Base-by-base conservation (phyloP, 2,797 vertebrate genomes). In the Brachyalestes nurse region DNA sequence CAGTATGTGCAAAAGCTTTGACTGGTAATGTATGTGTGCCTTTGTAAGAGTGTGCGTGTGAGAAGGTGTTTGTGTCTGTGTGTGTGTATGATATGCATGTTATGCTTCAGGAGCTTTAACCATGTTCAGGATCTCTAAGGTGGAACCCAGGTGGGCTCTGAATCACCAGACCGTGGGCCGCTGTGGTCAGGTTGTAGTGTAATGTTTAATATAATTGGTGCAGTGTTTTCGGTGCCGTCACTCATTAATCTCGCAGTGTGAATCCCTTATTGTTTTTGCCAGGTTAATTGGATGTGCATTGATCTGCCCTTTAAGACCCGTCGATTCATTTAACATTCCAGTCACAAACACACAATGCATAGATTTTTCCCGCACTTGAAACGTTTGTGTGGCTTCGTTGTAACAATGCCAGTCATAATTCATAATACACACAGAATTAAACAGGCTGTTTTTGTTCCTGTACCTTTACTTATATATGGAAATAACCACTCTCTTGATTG, bases 251-350 rank as follows among this genome's bases (percentile, higher is more conserved):
- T 61, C 72, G 9, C 28, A 38, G 55, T 23, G 40, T 75, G 23
- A 28, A 25, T 45, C 12, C 9, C 58, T 90, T 87, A 92, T 88
- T 82, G 77, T 79, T 86, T 85, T 64, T 77, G 87, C 78, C 25
- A 77, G 81, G 53, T 64, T 75, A 72, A 70, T 81, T 84, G 77
- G 81, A 77, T 87, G 23, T 87, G 78, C 25, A 10, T 45, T 14
- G 12, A 58, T 75, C 19, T 69, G 71, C 23, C 38, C 64, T 64
- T 12, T 61, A 53, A 38, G 21, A 23, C 16, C 17, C 57, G 47
- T 49, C 38, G 17, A 58, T 40, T 76, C 49, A 28, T 70, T 60
- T 51, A 69, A 58, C 34, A 72, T 38, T 72, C 67, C 23, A 72
- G 47, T 53, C 57, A 81, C 84, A 67, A 77, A 58, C 57, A 10